Evolutionary conservation across 2,888 invertebrate species (phyloP), one percentile per base, ranked within the genome.

Genomic region (Drosophila setosimentum): DNA sequence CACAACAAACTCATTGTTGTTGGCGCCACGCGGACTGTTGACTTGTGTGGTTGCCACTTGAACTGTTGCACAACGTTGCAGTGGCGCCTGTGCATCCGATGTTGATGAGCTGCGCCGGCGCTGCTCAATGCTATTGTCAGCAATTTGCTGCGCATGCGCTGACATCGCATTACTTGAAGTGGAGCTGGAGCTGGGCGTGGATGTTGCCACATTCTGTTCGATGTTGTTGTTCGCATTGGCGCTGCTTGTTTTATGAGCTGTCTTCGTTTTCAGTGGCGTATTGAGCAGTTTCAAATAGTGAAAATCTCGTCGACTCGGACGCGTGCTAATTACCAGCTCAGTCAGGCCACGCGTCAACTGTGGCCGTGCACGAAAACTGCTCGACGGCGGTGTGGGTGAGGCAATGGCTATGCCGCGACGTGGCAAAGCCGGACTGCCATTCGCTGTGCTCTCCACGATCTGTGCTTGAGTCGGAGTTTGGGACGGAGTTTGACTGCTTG

Each of bases 61-160:
- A 3, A 54, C 59, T 13, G 73, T 66, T 10, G 87, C 62, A 7
- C 68, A 68, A 3, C 89, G 80, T 40, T 88, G 87, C 48, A 89
- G 76, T 59, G 91, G 86, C 27, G 88, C 83, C 68, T 91, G 92
- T n/a, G 92, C 91, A 82, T 93, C 93, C 0, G 93, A 93, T 18
- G 93, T 92, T 2, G 93, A 93, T 7, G 93, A 93, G 83, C 93
- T 93, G 61, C 93, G 92, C 74, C 91, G 86, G 76, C 93, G 91
- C 73, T 92, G 92, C 79, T 93, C 93, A 54, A 89, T 54, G 16
- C 86, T 90, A 40, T 92, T 37, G 27, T 27, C 55, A 2, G 35
- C 93, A 3, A 82, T 82, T 33, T 55, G 50, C 33, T 32, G 33
- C 6, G 24, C 48, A 10, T 49, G 62, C 4, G 33, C 48, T 21